Percentiles rank a stretch among this genome's conserved stretches.
Conservation (phyloP, 2,888 invertebrate species). For the Himalopsyche kuldschensis region DNA sequence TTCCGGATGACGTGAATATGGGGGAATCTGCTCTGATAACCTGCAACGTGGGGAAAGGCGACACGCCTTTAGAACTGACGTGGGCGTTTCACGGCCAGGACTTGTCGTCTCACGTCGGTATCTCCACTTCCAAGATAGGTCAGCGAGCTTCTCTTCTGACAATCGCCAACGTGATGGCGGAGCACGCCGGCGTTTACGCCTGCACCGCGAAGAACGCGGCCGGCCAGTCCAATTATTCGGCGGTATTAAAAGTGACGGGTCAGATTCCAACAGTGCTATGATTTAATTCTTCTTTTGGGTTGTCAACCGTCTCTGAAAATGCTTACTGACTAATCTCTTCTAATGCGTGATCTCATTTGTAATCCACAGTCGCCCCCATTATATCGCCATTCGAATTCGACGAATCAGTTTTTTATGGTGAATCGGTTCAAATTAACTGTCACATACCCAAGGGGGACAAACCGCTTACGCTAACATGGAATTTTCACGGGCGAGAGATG, state of each 20-base stretch:
- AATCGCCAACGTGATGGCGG: conserved; percentile 60
- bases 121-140: conserved; percentile 41
- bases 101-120: conserved; percentile 41
- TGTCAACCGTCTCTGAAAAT: background rate
- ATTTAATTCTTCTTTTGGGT: background rate
- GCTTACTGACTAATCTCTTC: background rate
- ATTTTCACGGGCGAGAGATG: conserved; percentile 62
- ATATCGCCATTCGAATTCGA: conserved; percentile 64
- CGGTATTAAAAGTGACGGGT: conserved; percentile 55
- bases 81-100: conserved; percentile 61
- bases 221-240: conserved; percentile 49
- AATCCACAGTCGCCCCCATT: conserved; percentile 61
- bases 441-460: conserved; percentile 69
- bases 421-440: conserved; percentile 58
- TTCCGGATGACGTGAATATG: conserved; percentile 59
- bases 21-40: conserved; percentile 60
- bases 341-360: background rate
- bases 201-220: conserved; percentile 55
- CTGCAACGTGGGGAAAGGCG: conserved; percentile 60
- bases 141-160: conserved; percentile 56
- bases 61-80: conserved; percentile 61
- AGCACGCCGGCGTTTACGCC: conserved; percentile 58
- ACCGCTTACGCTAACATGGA: conserved; percentile 71
- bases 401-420: conserved; percentile 60
- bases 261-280: background rate